Conservation (phyloP, 2,113 vertebrate genomes). For the Dendrocopos noguchii region DNA sequence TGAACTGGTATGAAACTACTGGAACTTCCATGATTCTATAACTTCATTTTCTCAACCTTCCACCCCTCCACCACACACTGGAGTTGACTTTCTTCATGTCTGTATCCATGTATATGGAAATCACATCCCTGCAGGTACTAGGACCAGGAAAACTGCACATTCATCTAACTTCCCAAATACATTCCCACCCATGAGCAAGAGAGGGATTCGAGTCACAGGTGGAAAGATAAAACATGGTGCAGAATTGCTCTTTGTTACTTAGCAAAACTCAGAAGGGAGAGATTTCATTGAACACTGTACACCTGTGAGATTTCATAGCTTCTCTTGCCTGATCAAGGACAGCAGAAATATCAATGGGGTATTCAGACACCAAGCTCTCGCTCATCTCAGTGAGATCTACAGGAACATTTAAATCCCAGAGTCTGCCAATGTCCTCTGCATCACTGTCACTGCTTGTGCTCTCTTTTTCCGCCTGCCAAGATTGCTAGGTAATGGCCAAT, state of each 20-base stretch:
- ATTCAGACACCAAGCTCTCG: background rate
- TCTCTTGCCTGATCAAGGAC: background rate
- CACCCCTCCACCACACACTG: accelerated
- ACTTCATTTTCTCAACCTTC: background rate
- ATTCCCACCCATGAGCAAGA: background rate
- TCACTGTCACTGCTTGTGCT: background rate
- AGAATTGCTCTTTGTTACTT: background rate
- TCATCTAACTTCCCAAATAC: background rate
- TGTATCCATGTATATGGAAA: background rate
- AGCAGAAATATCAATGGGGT: background rate
- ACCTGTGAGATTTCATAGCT: background rate
- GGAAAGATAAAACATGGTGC: background rate
- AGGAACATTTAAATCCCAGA: background rate
- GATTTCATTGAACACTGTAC: background rate
- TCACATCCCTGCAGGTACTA: background rate
- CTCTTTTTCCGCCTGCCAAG: background rate
- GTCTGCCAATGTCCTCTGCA: background rate
- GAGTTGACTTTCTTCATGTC: background rate
- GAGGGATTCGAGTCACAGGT: background rate
- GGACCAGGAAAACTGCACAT: background rate
- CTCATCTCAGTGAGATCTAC: background rate
- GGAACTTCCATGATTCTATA: background rate
- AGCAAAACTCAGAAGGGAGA: background rate
- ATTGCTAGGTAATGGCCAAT: background rate
- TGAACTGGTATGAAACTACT: background rate